These are phyloP conservation scores for Asarcornis scutulata DNA, from an alignment of 2,113 vertebrate genomes.

Conservation along the genomic window DNA sequence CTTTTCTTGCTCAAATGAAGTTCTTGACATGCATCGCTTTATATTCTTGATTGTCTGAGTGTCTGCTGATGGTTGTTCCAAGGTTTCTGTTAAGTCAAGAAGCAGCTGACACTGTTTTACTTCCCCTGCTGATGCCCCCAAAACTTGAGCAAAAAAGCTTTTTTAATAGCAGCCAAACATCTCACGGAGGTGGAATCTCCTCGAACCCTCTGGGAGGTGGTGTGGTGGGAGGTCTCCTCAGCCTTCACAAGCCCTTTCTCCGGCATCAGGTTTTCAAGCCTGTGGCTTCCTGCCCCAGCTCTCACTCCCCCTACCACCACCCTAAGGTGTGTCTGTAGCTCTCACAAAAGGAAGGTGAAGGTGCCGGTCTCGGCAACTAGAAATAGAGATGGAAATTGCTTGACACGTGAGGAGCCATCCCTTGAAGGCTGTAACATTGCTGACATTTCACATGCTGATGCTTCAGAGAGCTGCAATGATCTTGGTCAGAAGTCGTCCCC, in stretches of 20 bases:
- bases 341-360: constrained; percentile 55
- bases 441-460: fast-evolving
- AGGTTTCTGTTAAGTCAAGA: constrained; percentile 39
- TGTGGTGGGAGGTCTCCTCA: neutral
- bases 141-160: constrained; percentile 1
- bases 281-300: neutral
- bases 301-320: constrained; percentile 1
- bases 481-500: neutral
- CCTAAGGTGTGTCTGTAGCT: neutral
- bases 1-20: neutral
- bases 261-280: constrained; percentile 27
- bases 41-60: neutral
- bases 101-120: constrained; percentile 10
- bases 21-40: neutral
- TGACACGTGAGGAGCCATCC: neutral
- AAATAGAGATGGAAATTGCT: constrained; percentile 61
- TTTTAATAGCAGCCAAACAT: constrained; percentile 6
- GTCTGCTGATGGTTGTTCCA: neutral
- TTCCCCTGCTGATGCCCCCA: neutral
- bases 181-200: neutral
- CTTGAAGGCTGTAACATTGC: neutral
- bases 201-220: neutral
- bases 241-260: constrained; percentile 32
- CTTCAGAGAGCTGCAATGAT: neutral
- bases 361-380: constrained; percentile 64